Percentiles rank a stretch among this genome's conserved stretches.
These are phyloP conservation scores for Erythrocercus mccallii DNA, from an alignment of 2,113 vertebrate genomes.

Conservation along the genomic window DNA sequence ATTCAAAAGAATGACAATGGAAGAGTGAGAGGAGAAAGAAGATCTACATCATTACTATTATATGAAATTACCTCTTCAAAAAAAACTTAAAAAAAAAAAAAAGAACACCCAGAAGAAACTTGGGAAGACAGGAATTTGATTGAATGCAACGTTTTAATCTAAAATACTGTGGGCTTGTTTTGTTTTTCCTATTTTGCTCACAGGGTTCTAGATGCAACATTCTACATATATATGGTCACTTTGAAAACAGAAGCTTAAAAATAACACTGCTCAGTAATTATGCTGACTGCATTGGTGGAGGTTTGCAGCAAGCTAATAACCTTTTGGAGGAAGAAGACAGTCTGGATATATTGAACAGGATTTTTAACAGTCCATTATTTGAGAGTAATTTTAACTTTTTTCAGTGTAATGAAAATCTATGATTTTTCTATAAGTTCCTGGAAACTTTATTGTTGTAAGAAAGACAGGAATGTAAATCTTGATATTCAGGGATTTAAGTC, in stretches of 20 bases:
- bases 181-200: neutral
- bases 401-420: neutral
- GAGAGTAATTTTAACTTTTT: neutral
- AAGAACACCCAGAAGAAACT: neutral
- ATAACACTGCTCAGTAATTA: conserved; percentile 6
- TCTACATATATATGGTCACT: conserved; percentile 32
- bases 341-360: neutral
- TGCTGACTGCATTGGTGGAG: conserved; percentile 2
- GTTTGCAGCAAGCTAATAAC: conserved; percentile 40
- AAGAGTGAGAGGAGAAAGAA: neutral
- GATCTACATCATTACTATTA: neutral
- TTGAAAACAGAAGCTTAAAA: conserved; percentile 30
- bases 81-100: neutral
- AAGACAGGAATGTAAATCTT: neutral
- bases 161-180: neutral
- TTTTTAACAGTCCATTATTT: neutral
- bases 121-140: neutral
- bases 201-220: neutral
- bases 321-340: neutral
- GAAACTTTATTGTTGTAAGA: neutral
- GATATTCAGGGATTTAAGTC: neutral
- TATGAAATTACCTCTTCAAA: neutral
- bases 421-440: neutral
- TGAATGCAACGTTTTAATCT: neutral
- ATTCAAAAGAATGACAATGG: neutral